Base-by-base conservation (phyloP, 2,888 invertebrate species). In the Aradus depressus region DNA sequence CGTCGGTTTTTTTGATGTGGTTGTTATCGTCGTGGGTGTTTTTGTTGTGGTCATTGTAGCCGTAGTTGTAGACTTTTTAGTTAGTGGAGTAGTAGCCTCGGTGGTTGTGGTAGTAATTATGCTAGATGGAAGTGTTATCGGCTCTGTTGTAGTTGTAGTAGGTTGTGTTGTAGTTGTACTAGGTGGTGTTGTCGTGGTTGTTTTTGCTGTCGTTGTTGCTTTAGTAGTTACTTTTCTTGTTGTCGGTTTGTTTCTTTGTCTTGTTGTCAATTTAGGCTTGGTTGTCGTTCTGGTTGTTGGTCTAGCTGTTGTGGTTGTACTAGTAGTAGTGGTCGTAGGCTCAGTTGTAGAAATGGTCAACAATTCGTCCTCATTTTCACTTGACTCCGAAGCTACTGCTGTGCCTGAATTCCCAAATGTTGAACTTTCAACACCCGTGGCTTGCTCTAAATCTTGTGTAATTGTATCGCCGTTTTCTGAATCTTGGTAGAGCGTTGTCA, bases 171-270 rank as follows among this genome's bases (percentile, higher is more conserved):
- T 16, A 31, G 14, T 18, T 25, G 16, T 41, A 16, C 50, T 34
- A 1, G 55, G 44, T 25, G 52, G 37, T 3, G 21, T 47, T 5
- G 32, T 41, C 2, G 41, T 48, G 0, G 53, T 48, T 2, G 37
- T 54, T 22, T 42, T 47, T 21, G 41, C 44, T 1, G 53, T 31
- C 18, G 53, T 38, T 25, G 44, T 51, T 6, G 43, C 43, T 32
- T 45, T 45, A 22, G 50, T 53, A 19, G 53, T 16, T 8, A 35
- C n/a, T 10, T 35, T 25, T n/a, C 50, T 50, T 39, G 45, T 39
- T 48, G 39, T 47, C n/a, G 28, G 34, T 32, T 12, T 23, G 42
- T 6, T 26, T 35, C 25, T 18, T 35, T 12, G 5, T 16, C 10
- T 43, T 14, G 48, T 8, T 3, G 52, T 39, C 12, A 43, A 32